A percentile compares a stretch with the other conserved stretches of the same genome.
Conservation (phyloP, 1,140 invertebrate genomes). For the silkworm (Bombyx mori) region ASM3026992v2 NC_085113.1:6007501-6008000, state of each 20-base stretch:
- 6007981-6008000: slow-evolving; percentile 14
- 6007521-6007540: too few species aligned
- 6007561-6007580: too few species aligned
- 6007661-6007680: slow-evolving; percentile 2
- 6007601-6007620: too few species aligned
- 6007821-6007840: slow-evolving; percentile 20
- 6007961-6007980: slow-evolving; percentile 19
- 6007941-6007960: slow-evolving; percentile 19
- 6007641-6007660: too few species aligned
- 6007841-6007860: slow-evolving; percentile 24
- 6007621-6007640: too few species aligned
- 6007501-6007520: too few species aligned
- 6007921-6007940: slow-evolving; percentile 18
- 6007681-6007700: slow-evolving; percentile 12
- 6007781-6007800: slow-evolving; percentile 34
- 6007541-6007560: too few species aligned
- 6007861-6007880: slow-evolving; percentile 17
- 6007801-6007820: slow-evolving; percentile 40
- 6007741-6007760: slow-evolving; percentile 88
- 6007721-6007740: slow-evolving; percentile 88
- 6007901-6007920: slow-evolving; percentile 22
- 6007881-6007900: slow-evolving; percentile 24
- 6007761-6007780: slow-evolving; percentile 81
- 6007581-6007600: too few species aligned
- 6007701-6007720: slow-evolving; percentile 91